Percentiles rank a stretch among this genome's conserved stretches.
Conservation (phyloP, 2,113 vertebrate species). For the Aepyceros melampus region DNA sequence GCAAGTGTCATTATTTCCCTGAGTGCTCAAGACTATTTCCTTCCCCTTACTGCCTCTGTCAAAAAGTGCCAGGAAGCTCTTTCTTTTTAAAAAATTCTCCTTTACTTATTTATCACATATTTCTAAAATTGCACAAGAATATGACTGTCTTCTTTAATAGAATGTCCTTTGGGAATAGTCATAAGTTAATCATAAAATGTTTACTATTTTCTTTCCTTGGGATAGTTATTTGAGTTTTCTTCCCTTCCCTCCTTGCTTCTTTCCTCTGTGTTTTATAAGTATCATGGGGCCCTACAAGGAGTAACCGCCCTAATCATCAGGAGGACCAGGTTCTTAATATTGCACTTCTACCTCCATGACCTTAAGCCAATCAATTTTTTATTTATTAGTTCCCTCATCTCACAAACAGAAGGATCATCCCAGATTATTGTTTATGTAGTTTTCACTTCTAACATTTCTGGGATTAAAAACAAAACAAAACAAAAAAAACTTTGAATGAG, state of each 20-base stretch:
- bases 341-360: background rate
- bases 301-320: background rate
- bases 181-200: background rate
- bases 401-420: background rate
- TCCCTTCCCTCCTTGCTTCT: background rate
- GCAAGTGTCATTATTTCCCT: background rate
- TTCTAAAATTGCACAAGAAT: background rate
- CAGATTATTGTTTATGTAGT: background rate
- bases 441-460: background rate
- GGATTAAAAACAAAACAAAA: background rate
- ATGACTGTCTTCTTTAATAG: background rate
- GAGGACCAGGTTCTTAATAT: background rate
- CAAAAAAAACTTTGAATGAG: background rate
- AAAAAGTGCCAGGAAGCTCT: background rate
- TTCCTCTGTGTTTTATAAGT: background rate
- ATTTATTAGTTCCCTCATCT: background rate
- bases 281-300: background rate
- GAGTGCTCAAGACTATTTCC: background rate
- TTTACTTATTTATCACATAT: background rate
- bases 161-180: background rate
- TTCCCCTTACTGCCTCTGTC: background rate
- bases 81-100: background rate
- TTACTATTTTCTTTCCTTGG: background rate
- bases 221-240: background rate
- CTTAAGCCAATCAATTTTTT: background rate